These are phyloP conservation scores for Acanthornis magna DNA, from an alignment of 2,797 vertebrate genomes.

Conservation along the genomic window DNA sequence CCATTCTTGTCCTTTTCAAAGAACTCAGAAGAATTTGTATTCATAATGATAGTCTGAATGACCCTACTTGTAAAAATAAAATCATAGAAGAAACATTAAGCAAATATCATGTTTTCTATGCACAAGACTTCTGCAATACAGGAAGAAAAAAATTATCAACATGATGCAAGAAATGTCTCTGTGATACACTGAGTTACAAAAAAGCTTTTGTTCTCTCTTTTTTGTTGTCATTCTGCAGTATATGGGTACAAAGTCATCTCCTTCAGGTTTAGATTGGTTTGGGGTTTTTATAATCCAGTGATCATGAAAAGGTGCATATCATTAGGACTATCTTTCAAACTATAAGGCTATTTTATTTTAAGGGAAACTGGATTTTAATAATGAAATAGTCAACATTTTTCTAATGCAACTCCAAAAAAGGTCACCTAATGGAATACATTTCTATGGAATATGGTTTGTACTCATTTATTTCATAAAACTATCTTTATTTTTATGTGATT, in stretches of 20 bases:
- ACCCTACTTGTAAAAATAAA: slow-evolving; percentile 31
- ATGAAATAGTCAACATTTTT: neutral
- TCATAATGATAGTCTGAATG: slow-evolving; percentile 39
- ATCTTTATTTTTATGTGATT: neutral
- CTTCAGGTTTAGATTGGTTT: neutral
- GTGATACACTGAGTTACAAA: neutral
- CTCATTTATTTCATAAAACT: neutral
- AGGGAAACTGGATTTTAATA: neutral
- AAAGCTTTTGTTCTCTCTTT: neutral
- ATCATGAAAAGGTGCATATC: neutral
- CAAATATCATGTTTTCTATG: neutral
- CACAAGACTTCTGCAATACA: neutral
- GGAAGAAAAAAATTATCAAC: neutral
- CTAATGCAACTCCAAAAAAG: neutral
- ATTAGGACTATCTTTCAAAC: neutral
- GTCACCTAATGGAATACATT: neutral
- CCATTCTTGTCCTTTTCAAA: slow-evolving; percentile 63
- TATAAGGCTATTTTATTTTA: neutral
- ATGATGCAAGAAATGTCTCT: neutral
- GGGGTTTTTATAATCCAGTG: neutral
- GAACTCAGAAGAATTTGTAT: slow-evolving; percentile 17
- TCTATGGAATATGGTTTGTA: neutral
- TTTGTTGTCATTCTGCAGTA: neutral
- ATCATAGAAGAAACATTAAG: neutral
- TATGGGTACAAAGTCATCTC: neutral